Base-by-base conservation (phyloP, 2,113 vertebrate genomes). In the Petroica traversi region DNA sequence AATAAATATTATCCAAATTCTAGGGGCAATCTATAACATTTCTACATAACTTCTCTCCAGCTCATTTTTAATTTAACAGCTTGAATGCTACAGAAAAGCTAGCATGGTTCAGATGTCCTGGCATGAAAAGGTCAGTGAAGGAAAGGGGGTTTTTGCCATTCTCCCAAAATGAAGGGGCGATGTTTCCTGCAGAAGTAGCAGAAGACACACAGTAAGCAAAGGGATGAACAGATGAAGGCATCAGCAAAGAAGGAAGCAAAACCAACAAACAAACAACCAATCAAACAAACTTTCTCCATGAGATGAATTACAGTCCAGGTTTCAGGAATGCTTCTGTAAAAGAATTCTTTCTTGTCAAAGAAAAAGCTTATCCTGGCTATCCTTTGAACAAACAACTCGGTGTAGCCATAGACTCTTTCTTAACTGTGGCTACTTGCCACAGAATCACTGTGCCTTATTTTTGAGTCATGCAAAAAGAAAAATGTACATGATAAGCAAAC, bases 401-500 rank as follows among this genome's bases (percentile, higher is more conserved):
- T 49, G 28, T 34, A 94, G 54, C 58, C 71, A 57, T 6, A 36
- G 54, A 45, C 33, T 54, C 49, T 51, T 61, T 93, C 66, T 64
- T 85, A 64, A 38, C 58, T 72, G n/a, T 51, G 43, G 29, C 29
- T 41, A 40, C 55, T 69, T 69, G 29, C 20, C 71, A 67, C 6
- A 57, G 57, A 89, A 62, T 64, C 49, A 26, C 33, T 66, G 34
- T 45, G 67, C 28, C 66, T 88, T 80, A 26, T 79, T 92, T 93
- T 77, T 73, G 52, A 71, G 11, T 52, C 18, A 74, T 18, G 25
- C 15, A 67, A 83, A 85, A 24, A 19, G 5, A 90, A 95, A 89
- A 95, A 95, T 80, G 63, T 90, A 75, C 78, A 12, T 0, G 3
- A 34, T 88, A 93, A 83, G 78, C 78, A 94, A 91, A 88, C 92